These are phyloP conservation scores for Baryphthengus martii DNA, from an alignment of 2,113 vertebrate species.

Conservation along the genomic window DNA sequence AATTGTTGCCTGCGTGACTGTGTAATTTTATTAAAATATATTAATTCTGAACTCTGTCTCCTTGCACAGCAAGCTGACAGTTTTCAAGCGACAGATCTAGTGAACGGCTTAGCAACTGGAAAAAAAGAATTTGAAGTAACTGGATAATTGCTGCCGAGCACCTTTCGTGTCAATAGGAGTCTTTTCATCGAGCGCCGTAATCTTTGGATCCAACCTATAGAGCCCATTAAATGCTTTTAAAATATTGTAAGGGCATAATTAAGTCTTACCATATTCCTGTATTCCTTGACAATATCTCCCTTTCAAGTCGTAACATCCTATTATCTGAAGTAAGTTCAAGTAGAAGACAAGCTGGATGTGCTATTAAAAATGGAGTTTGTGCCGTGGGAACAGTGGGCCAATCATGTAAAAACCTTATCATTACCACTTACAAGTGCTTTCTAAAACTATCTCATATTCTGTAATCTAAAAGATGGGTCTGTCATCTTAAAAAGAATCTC, in stretches of 20 bases:
- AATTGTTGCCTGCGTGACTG: not conserved
- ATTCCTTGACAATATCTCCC: not conserved
- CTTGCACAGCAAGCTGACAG: not conserved
- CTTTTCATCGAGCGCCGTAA: not conserved
- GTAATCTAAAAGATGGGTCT: not conserved
- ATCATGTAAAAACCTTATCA: not conserved
- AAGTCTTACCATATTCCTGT: not conserved
- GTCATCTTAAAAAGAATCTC: not conserved
- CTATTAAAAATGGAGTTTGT: not conserved
- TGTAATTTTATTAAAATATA: not conserved
- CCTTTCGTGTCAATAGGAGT: not conserved
- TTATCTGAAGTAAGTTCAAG: not conserved
- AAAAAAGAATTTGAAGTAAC: conserved; percentile 23
- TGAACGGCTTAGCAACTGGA: conserved; percentile 9
- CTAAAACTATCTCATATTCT: not conserved
- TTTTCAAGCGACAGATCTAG: conserved; percentile 1
- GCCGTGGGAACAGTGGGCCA: not conserved
- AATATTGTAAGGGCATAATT: conserved; percentile 24
- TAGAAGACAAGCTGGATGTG: not conserved
- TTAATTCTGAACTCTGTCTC: not conserved
- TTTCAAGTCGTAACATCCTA: not conserved
- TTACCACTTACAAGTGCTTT: not conserved
- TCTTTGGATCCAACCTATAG: conserved; percentile 14
- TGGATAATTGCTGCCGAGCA: conserved; percentile 15
- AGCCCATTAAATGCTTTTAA: conserved; percentile 12